Evolutionary conservation across 2,113 vertebrate species (phyloP).

Genomic region (Albula goreensis): DNA sequence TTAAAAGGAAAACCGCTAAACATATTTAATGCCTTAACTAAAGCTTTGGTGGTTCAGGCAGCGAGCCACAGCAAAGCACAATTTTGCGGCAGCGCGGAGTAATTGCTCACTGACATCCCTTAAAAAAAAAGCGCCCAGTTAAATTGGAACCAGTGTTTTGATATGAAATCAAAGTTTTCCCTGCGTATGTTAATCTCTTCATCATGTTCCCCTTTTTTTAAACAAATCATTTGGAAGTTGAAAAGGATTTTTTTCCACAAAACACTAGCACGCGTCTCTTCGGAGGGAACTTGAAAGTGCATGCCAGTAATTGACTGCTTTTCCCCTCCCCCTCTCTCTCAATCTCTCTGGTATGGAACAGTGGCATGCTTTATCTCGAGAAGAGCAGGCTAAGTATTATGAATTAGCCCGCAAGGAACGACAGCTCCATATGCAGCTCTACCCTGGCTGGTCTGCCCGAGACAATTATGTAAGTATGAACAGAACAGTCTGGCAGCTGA

Average conservation of each 20-base stretch:
- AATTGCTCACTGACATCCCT: constrained; percentile 70
- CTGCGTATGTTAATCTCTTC: constrained; percentile 67
- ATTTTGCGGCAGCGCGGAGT: constrained; percentile 61
- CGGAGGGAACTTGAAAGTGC: constrained; percentile 55
- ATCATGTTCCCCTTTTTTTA: constrained; percentile 57
- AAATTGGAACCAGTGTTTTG: constrained; percentile 77
- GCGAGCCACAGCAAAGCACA: constrained; percentile 73
- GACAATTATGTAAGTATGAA: constrained; percentile 96
- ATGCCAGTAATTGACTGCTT: constrained; percentile 61
- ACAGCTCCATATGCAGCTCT: constrained; percentile 99
- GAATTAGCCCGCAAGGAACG: constrained; percentile 98
- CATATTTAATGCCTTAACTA: constrained; percentile 71
- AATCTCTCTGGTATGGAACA: constrained; percentile 66
- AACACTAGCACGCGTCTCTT: constrained; percentile 51
- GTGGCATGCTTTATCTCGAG: constrained; percentile 98
- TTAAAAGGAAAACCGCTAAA: constrained; percentile 59
- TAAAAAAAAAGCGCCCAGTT: constrained; percentile 65
- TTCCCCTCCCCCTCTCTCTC: background rate
- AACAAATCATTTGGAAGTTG: constrained; percentile 54
- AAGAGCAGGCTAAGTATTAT: constrained; percentile 99
- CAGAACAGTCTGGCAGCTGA: constrained; percentile 64
- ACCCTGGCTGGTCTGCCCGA: constrained; percentile 98
- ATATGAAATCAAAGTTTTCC: constrained; percentile 70
- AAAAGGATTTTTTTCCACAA: constrained; percentile 48
- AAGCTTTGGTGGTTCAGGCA: constrained; percentile 61